Evolutionary conservation across 2,113 vertebrate species (phyloP).

Genomic region (Elachura formosa): DNA sequence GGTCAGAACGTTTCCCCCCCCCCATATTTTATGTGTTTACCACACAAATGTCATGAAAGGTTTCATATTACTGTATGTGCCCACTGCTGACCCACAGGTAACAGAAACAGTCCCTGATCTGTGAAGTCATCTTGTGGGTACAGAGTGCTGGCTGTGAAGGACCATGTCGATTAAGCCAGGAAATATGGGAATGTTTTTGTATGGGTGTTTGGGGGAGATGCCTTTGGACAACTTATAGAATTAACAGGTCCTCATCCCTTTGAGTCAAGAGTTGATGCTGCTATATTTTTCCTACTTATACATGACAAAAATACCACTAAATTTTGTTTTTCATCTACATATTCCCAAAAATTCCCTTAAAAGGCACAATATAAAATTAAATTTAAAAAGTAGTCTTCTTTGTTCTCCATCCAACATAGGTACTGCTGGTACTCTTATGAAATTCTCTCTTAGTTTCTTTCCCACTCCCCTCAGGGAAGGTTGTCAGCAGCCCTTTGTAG

Average conservation of each 20-base stretch:
- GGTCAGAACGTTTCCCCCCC: background rate
- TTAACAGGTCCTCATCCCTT: background rate
- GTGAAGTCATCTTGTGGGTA: background rate
- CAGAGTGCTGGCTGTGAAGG: background rate
- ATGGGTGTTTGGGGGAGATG: background rate
- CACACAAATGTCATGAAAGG: background rate
- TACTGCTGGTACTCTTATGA: background rate
- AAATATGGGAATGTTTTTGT: background rate
- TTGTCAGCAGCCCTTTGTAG: background rate
- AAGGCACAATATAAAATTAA: background rate
- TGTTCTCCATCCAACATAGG: background rate
- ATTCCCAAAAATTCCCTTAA: background rate
- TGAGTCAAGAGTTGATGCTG: background rate
- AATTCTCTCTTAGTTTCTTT: background rate
- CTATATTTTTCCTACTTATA: background rate
- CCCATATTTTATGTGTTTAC: background rate
- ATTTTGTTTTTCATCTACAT: background rate
- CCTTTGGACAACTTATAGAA: background rate
- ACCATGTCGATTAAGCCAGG: background rate
- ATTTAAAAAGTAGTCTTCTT: background rate
- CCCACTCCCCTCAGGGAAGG: accelerated
- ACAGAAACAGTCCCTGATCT: background rate
- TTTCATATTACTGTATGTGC: background rate
- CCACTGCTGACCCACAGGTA: background rate
- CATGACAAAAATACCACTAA: background rate